phyloP scores from a whole-genome alignment of 1,140 invertebrate genomes.

The Pteromalus puparum region DNA sequence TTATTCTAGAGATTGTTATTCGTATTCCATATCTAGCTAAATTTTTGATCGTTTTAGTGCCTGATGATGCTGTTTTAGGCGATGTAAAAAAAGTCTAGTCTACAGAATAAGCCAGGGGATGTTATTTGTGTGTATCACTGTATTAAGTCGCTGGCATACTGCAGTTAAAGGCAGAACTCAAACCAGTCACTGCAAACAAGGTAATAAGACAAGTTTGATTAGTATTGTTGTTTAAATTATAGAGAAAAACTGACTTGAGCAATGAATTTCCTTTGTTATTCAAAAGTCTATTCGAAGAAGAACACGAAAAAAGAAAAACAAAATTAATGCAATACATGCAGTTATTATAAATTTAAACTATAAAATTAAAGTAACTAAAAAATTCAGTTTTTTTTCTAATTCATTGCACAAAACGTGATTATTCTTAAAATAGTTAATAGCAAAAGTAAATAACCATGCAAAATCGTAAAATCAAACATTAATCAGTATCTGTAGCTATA shows the following conservation, averaged over 20 bases:
- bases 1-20: not conserved
- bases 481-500: not conserved
- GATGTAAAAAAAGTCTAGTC: constrained; percentile 39
- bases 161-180: constrained; percentile 74
- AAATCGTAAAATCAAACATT: not conserved
- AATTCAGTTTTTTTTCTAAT: not conserved
- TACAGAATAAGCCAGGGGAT: constrained; percentile 28
- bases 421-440: not conserved
- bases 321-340: not conserved
- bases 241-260: not conserved
- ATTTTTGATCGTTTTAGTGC: not conserved
- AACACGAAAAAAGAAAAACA: not conserved
- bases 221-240: not conserved
- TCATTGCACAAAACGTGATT: not conserved
- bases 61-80: constrained; percentile 4
- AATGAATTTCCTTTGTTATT: not conserved
- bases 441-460: not conserved
- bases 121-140: constrained; percentile 37
- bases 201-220: constrained; percentile 53
- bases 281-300: not conserved
- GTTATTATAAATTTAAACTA: no score
- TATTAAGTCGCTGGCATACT: constrained; percentile 68
- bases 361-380: not conserved
- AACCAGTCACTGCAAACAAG: constrained; percentile 73
- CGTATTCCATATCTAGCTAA: not conserved